These are phyloP conservation scores for Autographa gamma DNA, from an alignment of 2,888 invertebrate genomes.

Conservation along the genomic window DNA sequence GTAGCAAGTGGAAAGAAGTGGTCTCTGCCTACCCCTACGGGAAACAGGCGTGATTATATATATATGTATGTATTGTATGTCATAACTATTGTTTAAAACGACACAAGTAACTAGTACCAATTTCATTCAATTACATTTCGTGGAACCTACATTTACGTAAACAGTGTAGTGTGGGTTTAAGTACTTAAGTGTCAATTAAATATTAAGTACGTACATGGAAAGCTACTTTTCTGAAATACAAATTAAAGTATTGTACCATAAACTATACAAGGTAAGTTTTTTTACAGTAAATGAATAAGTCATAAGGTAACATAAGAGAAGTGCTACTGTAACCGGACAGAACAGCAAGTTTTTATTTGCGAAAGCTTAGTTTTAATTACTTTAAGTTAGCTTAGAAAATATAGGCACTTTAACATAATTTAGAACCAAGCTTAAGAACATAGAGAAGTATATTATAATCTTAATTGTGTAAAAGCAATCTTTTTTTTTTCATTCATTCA, in stretches of 20 bases:
- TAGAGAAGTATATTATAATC: too few relatives aligned
- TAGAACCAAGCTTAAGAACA: too few relatives aligned
- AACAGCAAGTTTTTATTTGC: background rate
- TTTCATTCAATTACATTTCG: too few relatives aligned
- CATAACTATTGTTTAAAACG: background rate
- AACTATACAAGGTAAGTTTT: background rate
- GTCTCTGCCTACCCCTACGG: too few relatives aligned
- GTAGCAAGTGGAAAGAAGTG: too few relatives aligned
- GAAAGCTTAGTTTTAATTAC: background rate
- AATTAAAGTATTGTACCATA: background rate
- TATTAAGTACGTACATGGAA: background rate
- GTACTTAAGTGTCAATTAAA: background rate
- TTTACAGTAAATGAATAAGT: background rate
- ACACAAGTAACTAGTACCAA: background rate
- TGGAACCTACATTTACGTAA: too few relatives aligned
- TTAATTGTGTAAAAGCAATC: too few relatives aligned
- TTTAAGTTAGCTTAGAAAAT: background rate
- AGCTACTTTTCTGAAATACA: background rate
- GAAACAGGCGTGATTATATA: too few relatives aligned
- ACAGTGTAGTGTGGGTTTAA: too few relatives aligned
- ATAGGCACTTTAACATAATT: too few relatives aligned
- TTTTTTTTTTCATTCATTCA: too few relatives aligned
- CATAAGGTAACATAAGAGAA: background rate
- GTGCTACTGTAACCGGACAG: background rate
- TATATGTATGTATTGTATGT: too few relatives aligned